Evolutionary conservation across 2,797 vertebrate genomes (phyloP).

Genomic region (Crotalus adamanteus): DNA sequence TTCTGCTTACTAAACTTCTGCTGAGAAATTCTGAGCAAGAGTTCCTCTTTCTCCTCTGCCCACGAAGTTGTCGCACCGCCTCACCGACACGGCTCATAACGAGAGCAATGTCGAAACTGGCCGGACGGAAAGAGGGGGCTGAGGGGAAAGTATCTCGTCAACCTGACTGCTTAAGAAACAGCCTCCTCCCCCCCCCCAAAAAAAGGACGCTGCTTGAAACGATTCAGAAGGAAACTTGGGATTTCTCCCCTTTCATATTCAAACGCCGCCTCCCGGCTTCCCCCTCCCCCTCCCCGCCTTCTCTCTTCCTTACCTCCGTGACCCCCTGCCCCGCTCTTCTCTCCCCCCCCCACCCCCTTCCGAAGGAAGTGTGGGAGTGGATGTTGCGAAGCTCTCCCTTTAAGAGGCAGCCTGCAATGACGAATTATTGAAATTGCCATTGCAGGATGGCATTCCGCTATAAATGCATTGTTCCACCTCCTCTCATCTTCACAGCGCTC

Average conservation of each 20-base stretch:
- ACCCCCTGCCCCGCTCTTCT: slow-evolving; percentile 41
- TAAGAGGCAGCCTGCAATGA: slow-evolving; percentile 82
- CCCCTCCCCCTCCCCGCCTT: background rate
- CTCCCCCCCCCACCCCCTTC: slow-evolving; percentile 28
- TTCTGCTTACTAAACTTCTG: background rate
- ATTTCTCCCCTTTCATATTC: slow-evolving; percentile 23
- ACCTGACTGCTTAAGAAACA: slow-evolving; percentile 51
- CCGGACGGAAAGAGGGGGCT: slow-evolving; percentile 23
- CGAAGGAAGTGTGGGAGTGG: slow-evolving; percentile 74
- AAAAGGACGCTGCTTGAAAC: slow-evolving; percentile 53
- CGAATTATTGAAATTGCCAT: slow-evolving; percentile 82
- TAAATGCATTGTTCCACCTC: slow-evolving; percentile 85
- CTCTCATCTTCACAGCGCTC: slow-evolving; percentile 80
- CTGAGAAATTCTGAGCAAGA: slow-evolving; percentile 15
- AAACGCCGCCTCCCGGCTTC: slow-evolving; percentile 25
- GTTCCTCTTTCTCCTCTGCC: slow-evolving; percentile 24
- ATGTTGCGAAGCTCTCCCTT: slow-evolving; percentile 76
- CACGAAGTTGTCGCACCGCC: slow-evolving; percentile 36
- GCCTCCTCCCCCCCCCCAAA: background rate
- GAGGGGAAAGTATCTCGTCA: slow-evolving; percentile 56
- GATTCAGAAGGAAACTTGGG: slow-evolving; percentile 46
- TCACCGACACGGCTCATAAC: background rate
- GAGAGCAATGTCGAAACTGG: slow-evolving; percentile 3
- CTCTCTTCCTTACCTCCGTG: slow-evolving; percentile 41
- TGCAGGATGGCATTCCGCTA: slow-evolving; percentile 80